These are phyloP conservation scores for Lypha dubia DNA, from an alignment of 2,888 invertebrate genomes.

Conservation along the genomic window DNA sequence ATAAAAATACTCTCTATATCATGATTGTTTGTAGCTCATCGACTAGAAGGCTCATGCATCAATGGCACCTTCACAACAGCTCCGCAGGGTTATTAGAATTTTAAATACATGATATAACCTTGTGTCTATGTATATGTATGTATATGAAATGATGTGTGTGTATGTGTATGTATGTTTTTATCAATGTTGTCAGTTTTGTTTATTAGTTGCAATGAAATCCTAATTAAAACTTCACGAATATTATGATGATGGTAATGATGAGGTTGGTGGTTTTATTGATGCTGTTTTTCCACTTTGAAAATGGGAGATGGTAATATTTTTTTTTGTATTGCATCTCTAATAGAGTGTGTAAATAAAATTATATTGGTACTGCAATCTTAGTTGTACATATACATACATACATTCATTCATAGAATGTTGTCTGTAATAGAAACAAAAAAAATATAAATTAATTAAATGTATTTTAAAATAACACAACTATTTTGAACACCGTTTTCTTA, in stretches of 20 bases:
- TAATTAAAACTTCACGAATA: slow-evolving; percentile 68
- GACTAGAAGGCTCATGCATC: no score
- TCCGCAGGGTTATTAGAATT: background rate
- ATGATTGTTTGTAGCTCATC: no score
- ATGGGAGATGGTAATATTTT: background rate
- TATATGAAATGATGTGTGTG: background rate
- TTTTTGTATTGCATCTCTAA: no score
- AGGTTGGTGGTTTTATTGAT: slow-evolving; percentile 26
- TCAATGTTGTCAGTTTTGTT: slow-evolving; percentile 32
- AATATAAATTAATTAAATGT: background rate
- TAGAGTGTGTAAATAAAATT: no score
- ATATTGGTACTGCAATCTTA: no score
- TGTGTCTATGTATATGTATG: background rate
- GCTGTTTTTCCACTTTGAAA: slow-evolving; percentile 6
- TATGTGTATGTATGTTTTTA: background rate
- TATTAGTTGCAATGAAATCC: slow-evolving; percentile 65
- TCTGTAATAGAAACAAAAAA: background rate
- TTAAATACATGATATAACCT: background rate
- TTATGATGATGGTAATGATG: slow-evolving; percentile 42
- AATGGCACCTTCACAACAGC: background rate
- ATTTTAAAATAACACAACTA: background rate
- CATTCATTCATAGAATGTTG: background rate
- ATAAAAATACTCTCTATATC: no score
- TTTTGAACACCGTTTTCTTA: background rate
- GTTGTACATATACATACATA: background rate